Evolutionary conservation across 1,140 invertebrate genomes (phyloP).

Genomic region (Lutraria rhynchaena): DNA sequence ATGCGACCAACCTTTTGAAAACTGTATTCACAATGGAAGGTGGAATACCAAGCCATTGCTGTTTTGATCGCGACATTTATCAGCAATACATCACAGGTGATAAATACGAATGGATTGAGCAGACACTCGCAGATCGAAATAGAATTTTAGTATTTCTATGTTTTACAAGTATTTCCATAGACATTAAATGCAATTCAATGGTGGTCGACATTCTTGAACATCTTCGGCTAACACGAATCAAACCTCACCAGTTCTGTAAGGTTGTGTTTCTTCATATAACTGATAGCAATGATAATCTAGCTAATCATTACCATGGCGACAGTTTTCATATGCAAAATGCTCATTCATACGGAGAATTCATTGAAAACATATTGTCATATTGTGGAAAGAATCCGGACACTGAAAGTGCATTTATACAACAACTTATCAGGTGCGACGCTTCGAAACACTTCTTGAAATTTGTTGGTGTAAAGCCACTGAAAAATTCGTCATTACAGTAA

Average conservation of each 20-base stretch:
- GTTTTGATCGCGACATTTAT: conserved; percentile 18
- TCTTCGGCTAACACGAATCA: conserved; percentile 9
- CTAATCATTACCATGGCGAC: conserved; percentile 3
- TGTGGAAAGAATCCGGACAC: conserved; percentile 4
- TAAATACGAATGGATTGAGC: conserved; percentile 9
- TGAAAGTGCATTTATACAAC: background rate
- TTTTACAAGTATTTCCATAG: conserved; percentile 3
- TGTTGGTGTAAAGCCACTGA: no score
- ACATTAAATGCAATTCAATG: background rate
- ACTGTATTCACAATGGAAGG: conserved; percentile 13
- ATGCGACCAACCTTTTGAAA: conserved; percentile 2
- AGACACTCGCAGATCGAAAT: background rate
- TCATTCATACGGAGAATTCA: background rate
- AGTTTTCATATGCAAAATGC: conserved; percentile 6
- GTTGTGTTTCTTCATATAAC: conserved; percentile 23
- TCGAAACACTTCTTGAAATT: conserved; percentile 13
- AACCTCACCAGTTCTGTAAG: conserved; percentile 1
- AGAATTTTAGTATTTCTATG: conserved; percentile 26
- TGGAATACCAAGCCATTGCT: conserved; percentile 20
- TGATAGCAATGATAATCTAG: conserved; percentile 4
- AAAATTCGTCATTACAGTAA: no score
- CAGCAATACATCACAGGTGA: background rate
- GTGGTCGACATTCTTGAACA: conserved; percentile 13
- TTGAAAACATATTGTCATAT: background rate
- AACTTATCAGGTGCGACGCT: conserved; percentile 6